phyloP scores from a whole-genome alignment of 2,888 invertebrate species.

The Platyscelio sp. region DNA sequence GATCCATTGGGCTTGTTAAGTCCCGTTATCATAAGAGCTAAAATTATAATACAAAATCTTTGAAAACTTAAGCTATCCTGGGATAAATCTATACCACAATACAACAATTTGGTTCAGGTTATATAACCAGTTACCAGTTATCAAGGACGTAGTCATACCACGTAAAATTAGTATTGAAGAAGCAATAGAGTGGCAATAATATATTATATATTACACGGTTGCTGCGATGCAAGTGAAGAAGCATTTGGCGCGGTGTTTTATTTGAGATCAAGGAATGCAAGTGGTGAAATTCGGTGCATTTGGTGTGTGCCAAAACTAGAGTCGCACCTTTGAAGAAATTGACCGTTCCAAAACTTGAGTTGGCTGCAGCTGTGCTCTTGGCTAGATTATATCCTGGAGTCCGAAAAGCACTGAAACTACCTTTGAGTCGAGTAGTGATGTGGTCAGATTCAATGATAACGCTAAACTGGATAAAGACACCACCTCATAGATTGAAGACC shows the following conservation, averaged over 20 bases:
- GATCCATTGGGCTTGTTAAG: constrained; percentile 18
- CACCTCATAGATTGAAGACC: constrained; percentile 1
- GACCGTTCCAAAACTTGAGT: constrained; percentile 18
- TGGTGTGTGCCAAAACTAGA: constrained; percentile 22
- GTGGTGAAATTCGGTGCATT: not conserved
- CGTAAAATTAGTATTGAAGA: not conserved
- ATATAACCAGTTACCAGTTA: not conserved
- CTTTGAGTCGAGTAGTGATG: not conserved
- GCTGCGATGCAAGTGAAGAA: constrained; percentile 25
- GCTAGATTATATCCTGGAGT: not conserved
- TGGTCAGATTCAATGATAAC: constrained; percentile 27
- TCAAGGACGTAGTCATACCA: constrained; percentile 5
- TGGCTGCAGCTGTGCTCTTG: not conserved
- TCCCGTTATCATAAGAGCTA: constrained; percentile 16
- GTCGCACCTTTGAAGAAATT: constrained; percentile 29
- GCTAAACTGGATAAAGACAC: constrained; percentile 8
- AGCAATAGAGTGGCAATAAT: not conserved
- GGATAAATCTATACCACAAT: constrained; percentile 19
- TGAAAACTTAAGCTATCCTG: constrained; percentile 12
- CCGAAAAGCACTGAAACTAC: not conserved
- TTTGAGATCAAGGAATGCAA: not conserved
- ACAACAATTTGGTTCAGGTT: not conserved
- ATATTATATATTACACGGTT: constrained; percentile 11
- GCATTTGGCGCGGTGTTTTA: constrained; percentile 1
- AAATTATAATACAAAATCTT: constrained; percentile 10